A percentile compares a stretch with the other conserved stretches of the same genome.
phyloP scores from a whole-genome alignment of 2,113 vertebrate species.

The Cryptotis parvus region DNA sequence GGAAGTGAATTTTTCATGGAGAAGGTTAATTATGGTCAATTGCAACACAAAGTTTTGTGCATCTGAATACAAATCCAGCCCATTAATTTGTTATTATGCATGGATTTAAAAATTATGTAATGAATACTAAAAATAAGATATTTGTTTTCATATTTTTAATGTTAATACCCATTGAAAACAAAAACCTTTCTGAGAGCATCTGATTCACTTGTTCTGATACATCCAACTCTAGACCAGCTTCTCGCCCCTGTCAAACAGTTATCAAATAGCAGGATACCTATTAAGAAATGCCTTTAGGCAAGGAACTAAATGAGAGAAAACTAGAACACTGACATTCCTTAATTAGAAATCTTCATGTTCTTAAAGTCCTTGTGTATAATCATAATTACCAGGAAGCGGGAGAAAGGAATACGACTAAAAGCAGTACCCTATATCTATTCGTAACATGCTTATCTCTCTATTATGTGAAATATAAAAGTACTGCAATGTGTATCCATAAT shows the following conservation, averaged over 20 bases:
- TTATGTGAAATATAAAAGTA: neutral
- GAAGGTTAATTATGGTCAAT: neutral
- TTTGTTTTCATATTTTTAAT: neutral
- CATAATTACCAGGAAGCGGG: conserved; percentile 21
- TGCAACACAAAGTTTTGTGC: neutral
- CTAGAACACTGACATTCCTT: conserved; percentile 36
- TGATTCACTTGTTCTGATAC: conserved; percentile 16
- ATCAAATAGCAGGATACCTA: conserved; percentile 45
- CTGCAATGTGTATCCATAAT: neutral
- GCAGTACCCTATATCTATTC: neutral
- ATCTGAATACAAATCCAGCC: conserved; percentile 5
- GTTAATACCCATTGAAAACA: neutral
- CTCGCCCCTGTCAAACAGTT: neutral
- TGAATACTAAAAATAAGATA: conserved; percentile 5
- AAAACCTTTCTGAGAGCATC: neutral
- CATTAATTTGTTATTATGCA: conserved; percentile 4
- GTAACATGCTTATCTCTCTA: neutral
- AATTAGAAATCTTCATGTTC: conserved; percentile 50
- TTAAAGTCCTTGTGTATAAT: conserved; percentile 39
- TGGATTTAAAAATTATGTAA: neutral
- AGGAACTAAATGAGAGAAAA: conserved; percentile 51
- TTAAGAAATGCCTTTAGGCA: conserved; percentile 49
- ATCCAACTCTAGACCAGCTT: neutral
- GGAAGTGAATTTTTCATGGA: neutral
- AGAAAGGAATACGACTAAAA: neutral